These are phyloP conservation scores for Cephus spinipes DNA, from an alignment of 2,888 invertebrate species.

Conservation along the genomic window DNA sequence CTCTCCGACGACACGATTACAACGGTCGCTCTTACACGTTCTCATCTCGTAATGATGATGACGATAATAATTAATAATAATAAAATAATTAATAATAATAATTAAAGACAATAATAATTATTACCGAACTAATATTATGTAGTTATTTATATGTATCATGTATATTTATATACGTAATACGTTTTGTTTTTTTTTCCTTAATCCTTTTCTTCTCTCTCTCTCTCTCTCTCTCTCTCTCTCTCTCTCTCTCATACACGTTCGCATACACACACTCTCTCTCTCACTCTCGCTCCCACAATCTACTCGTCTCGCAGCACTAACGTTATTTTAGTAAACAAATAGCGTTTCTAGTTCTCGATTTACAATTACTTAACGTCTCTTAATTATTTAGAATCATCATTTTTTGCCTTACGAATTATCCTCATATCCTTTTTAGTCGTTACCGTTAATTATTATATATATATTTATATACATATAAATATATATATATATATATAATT, in stretches of 20 bases:
- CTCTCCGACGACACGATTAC: background rate
- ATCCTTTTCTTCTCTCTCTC: slow-evolving; percentile 23
- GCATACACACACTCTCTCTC: background rate
- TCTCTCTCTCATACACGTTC: slow-evolving; percentile 8
- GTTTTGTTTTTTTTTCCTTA: slow-evolving; percentile 38
- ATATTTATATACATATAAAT: slow-evolving; percentile 27
- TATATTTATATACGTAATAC: slow-evolving; percentile 49
- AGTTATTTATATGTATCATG: slow-evolving; percentile 38
- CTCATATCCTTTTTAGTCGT: slow-evolving; percentile 17
- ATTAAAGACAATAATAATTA: slow-evolving; percentile 44
- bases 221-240: slow-evolving; percentile 12
- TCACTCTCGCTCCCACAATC: slow-evolving; percentile 22
- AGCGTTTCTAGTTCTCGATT: slow-evolving; percentile 55
- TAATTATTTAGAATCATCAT: slow-evolving; percentile 58
- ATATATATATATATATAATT: slow-evolving; percentile 31
- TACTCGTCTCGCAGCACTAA: slow-evolving; percentile 36
- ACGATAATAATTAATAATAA: slow-evolving; percentile 47
- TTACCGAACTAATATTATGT: slow-evolving; percentile 55
- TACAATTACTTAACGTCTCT: slow-evolving; percentile 54
- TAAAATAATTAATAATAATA: slow-evolving; percentile 45
- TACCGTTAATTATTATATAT: slow-evolving; percentile 42
- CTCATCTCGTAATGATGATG: slow-evolving; percentile 40
- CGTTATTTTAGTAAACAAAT: slow-evolving; percentile 55
- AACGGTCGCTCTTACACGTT: slow-evolving; percentile 26
- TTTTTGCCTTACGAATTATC: slow-evolving; percentile 31